Percentiles rank a stretch among this genome's conserved stretches.
Conservation (phyloP, 2,113 vertebrate species). For the Lamprologus lemairii region DNA sequence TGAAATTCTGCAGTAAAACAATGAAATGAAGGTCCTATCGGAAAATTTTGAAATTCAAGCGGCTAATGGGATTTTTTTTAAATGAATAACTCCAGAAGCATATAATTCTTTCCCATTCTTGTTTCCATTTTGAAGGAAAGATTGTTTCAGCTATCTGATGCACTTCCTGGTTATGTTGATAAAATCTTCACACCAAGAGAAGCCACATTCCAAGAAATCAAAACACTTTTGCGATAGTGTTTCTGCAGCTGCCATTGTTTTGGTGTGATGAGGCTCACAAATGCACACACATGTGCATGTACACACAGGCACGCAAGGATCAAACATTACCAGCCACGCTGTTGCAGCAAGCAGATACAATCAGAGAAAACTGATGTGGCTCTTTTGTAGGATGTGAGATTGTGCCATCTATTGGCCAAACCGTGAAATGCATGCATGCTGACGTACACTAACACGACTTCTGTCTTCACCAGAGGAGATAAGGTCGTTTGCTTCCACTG, state of each 20-base stretch:
- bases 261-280: neutral
- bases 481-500: constrained; percentile 75
- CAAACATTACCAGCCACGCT: fast-evolving
- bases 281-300: neutral
- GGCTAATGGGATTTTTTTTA: neutral
- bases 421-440: neutral
- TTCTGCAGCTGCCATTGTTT: neutral
- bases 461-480: constrained; percentile 77
- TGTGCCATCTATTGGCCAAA: neutral
- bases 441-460: neutral
- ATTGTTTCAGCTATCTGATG: neutral
- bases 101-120: neutral
- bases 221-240: neutral
- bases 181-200: neutral
- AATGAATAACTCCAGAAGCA: neutral
- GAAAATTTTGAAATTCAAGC: neutral
- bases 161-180: neutral
- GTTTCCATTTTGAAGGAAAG: neutral
- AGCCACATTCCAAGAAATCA: neutral
- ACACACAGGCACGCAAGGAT: neutral
- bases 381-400: neutral
- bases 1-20: neutral
- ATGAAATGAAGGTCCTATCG: neutral
- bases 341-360: neutral
- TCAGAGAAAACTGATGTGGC: neutral